Conservation (phyloP, 2,888 invertebrate genomes). For the Ceratothoa steindachneri region DNA sequence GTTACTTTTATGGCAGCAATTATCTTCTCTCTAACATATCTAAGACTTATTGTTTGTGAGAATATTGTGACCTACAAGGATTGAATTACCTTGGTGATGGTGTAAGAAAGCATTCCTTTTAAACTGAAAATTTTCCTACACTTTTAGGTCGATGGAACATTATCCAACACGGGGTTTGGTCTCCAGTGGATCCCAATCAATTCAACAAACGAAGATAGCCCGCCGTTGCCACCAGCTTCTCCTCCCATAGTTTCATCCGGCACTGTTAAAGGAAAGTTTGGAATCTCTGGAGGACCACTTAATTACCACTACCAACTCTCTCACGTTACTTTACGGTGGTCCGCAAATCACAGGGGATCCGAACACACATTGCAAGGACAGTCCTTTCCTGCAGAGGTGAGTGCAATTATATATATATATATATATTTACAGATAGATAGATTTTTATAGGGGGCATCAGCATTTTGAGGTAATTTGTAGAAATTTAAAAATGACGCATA, state of each 20-base stretch:
- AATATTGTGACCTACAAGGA: too few species aligned
- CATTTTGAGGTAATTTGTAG: too few species aligned
- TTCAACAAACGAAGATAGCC: background rate
- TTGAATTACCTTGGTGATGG: too few species aligned
- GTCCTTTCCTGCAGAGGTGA: constrained; percentile 43
- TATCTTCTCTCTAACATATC: too few species aligned
- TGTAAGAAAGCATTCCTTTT: too few species aligned
- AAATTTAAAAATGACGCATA: too few species aligned
- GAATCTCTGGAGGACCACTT: constrained; percentile 27
- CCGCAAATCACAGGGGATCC: constrained; percentile 32
- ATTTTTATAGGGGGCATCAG: too few species aligned
- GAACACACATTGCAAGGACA: constrained; percentile 44
- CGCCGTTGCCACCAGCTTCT: constrained; percentile 3
- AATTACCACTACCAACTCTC: constrained; percentile 39
- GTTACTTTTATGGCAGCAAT: too few species aligned
- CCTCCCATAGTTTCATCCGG: constrained; percentile 13
- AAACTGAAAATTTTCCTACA: too few species aligned
- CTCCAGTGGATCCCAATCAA: constrained; percentile 35
- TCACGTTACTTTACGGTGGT: constrained; percentile 42
- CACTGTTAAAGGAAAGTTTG: background rate
- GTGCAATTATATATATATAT: too few species aligned
- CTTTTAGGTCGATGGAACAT: constrained; percentile 41
- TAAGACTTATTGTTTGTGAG: too few species aligned
- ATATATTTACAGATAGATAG: too few species aligned
- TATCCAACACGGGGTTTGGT: constrained; percentile 40